A percentile compares a stretch with the other conserved stretches of the same genome.
These are phyloP conservation scores for Xyrauchen texanus DNA, from an alignment of 2,113 vertebrate genomes.

Conservation along the genomic window DNA sequence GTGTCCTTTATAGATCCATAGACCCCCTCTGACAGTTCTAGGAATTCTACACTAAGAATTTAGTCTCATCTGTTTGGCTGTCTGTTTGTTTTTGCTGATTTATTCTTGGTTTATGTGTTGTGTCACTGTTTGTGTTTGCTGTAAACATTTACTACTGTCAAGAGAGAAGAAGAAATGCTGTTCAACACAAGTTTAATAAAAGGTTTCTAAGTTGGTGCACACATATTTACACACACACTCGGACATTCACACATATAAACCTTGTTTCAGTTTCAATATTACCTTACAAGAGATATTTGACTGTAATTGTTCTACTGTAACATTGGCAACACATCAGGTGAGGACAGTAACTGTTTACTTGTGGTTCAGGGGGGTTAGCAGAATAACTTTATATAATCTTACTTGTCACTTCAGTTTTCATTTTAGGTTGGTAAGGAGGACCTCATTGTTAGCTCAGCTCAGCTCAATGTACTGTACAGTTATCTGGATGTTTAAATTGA, in stretches of 20 bases:
- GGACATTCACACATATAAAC: not conserved
- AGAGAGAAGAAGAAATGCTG: conserved; percentile 20
- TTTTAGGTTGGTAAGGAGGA: not conserved
- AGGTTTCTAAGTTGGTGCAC: not conserved
- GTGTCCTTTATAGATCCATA: conserved; percentile 97
- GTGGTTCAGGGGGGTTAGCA: not conserved
- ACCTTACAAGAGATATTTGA: not conserved
- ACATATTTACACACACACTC: not conserved
- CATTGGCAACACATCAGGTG: not conserved
- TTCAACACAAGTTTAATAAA: conserved; percentile 38
- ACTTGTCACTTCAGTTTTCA: not conserved
- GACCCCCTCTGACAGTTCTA: not conserved
- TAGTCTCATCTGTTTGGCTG: conserved; percentile 26
- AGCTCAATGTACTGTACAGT: not conserved
- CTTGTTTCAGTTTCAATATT: too few species aligned
- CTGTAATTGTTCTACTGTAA: not conserved
- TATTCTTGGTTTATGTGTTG: not conserved
- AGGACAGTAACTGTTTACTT: not conserved
- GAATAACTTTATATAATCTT: too few species aligned
- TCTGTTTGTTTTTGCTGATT: conserved; percentile 29
- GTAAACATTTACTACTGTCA: conserved; percentile 40
- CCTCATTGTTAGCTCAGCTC: not conserved
- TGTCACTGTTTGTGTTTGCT: conserved; percentile 42
- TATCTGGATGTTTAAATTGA: too few species aligned
- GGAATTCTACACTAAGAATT: conserved; percentile 16